Conservation (phyloP, 2,113 vertebrate genomes). For the Psettodes erumei region DNA sequence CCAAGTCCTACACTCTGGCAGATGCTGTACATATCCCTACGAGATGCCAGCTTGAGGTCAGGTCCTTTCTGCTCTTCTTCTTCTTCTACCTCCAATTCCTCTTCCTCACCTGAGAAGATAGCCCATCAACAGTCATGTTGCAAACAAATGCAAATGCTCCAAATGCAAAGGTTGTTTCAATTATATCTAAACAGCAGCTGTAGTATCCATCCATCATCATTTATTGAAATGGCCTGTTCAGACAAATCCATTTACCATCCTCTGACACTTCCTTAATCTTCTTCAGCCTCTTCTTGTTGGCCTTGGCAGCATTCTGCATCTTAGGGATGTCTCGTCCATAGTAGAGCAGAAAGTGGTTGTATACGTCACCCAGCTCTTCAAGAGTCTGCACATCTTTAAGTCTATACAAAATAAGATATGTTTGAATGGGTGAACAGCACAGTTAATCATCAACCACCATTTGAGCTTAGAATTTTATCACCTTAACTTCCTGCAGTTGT, state of each 20-base stretch:
- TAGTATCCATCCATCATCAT: not conserved
- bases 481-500: not conserved
- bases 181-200: not conserved
- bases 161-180: not conserved
- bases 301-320: conserved; percentile 96
- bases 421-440: not conserved
- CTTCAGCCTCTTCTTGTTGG: conserved; percentile 91
- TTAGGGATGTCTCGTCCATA: conserved; percentile 98
- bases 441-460: not conserved
- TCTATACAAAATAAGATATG: conserved; percentile 66
- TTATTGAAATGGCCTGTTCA: not conserved
- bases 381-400: conserved; percentile 97
- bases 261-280: conserved; percentile 92
- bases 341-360: conserved; percentile 97
- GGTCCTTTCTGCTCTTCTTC: conserved; percentile 96
- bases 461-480: not conserved
- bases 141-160: not conserved
- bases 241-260: conserved; percentile 77
- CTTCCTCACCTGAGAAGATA: conserved; percentile 75
- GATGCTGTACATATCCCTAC: conserved; percentile 98
- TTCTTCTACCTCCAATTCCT: conserved; percentile 84
- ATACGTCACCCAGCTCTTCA: conserved; percentile 95
- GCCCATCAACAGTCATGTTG: not conserved
- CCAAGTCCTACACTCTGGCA: conserved; percentile 95
- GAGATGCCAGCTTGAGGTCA: conserved; percentile 96